These are phyloP conservation scores for Panagrolaimus sp. DNA, from an alignment of 1,140 invertebrate genomes.

Conservation along the genomic window DNA sequence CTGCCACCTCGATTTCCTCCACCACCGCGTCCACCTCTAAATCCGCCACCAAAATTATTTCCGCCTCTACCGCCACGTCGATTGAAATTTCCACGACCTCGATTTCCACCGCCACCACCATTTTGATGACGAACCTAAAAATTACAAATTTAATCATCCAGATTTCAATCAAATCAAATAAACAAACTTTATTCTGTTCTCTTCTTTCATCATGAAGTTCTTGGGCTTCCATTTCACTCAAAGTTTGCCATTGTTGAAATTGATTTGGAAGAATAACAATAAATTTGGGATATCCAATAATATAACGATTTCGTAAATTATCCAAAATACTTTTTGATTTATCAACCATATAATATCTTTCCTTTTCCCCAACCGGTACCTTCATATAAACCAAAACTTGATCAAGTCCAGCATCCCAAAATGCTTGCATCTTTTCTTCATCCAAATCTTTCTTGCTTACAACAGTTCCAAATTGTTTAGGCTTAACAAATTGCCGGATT, in stretches of 20 bases:
- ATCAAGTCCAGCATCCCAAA: conserved; percentile 26
- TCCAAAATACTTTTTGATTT: conserved; percentile 26
- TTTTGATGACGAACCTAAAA: conserved; percentile 11
- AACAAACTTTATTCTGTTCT: not conserved
- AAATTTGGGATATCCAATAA: conserved; percentile 29
- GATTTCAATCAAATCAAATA: not conserved
- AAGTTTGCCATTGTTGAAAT: not conserved
- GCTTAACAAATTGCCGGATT: conserved; percentile 34
- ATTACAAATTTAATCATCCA: not conserved
- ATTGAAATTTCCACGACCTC: not conserved
- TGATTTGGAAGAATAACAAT: conserved; percentile 5
- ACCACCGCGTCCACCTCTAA: not conserved
- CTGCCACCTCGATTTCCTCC: not conserved
- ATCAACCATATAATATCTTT: conserved; percentile 29
- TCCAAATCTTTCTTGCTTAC: conserved; percentile 30
- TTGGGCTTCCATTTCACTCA: conserved; percentile 14
- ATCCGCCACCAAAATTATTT: not conserved
- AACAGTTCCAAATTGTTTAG: conserved; percentile 28
- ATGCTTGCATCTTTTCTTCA: conserved; percentile 27
- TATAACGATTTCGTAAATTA: conserved; percentile 35
- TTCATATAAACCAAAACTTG: not conserved
- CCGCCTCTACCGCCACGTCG: not conserved
- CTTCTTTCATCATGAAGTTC: not conserved
- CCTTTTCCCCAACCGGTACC: conserved; percentile 9
- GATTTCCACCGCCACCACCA: not conserved